Evolutionary conservation across 2,888 invertebrate species (phyloP).

Genomic region (Prosapia bicincta): DNA sequence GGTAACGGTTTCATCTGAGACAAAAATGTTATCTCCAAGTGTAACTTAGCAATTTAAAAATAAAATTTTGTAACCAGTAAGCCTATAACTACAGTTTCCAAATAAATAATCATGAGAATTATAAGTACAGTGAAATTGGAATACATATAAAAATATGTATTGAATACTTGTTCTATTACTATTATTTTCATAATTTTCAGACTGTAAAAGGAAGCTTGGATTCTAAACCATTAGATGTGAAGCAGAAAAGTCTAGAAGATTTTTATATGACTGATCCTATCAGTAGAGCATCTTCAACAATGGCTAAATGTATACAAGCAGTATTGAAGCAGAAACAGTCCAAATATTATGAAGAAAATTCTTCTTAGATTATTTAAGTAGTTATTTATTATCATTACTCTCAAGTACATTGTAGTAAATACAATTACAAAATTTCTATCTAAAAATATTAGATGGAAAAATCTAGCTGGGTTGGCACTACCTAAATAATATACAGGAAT

Average conservation of each 20-base stretch:
- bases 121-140: too few species aligned
- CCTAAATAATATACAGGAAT: too few species aligned
- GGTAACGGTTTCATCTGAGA: too few species aligned
- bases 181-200: constrained; percentile 43
- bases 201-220: constrained; percentile 44
- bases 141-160: too few species aligned
- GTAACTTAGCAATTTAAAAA: too few species aligned
- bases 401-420: not conserved
- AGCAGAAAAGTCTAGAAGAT: constrained; percentile 74
- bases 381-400: constrained; percentile 3
- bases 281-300: constrained; percentile 94
- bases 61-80: too few species aligned
- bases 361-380: constrained; percentile 14
- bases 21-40: too few species aligned
- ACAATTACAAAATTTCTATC: not conserved
- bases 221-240: constrained; percentile 59
- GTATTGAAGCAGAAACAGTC: constrained; percentile 64
- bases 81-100: too few species aligned
- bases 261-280: constrained; percentile 96
- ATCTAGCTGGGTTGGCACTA: too few species aligned
- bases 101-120: too few species aligned
- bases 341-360: constrained; percentile 43
- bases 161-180: too few species aligned
- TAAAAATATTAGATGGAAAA: too few species aligned
- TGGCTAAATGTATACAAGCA: constrained; percentile 97